Percentiles rank a stretch among this genome's conserved stretches.
phyloP scores from a whole-genome alignment of 2,113 vertebrate species.

The Chloroceryle aenea region DNA sequence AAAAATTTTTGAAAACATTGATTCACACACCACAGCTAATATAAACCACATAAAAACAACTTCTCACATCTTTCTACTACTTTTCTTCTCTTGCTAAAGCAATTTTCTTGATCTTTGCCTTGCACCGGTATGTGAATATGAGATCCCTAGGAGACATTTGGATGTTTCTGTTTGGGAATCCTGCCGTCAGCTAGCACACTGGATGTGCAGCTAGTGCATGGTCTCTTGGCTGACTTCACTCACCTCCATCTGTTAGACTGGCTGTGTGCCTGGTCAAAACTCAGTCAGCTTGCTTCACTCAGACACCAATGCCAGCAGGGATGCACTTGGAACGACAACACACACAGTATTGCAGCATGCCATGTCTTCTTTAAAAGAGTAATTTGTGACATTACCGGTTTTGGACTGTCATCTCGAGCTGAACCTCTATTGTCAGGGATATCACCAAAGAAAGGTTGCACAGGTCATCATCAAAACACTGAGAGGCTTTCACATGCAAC shows the following conservation, averaged over 20 bases:
- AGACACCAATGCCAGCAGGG: conserved; percentile 62
- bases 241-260: conserved; percentile 71
- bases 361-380: not conserved
- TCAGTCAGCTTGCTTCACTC: conserved; percentile 45
- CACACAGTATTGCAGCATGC: not conserved
- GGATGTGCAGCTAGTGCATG: conserved; percentile 22
- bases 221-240: conserved; percentile 66
- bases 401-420: not conserved
- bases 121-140: not conserved
- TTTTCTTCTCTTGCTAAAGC: not conserved
- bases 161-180: conserved; percentile 55
- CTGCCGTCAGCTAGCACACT: conserved; percentile 57
- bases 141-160: conserved; percentile 47
- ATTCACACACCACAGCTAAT: not conserved
- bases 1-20: not conserved
- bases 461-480: not conserved
- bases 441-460: not conserved
- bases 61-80: not conserved
- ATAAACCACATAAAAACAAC: not conserved
- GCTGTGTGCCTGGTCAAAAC: conserved; percentile 66
- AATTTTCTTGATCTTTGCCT: not conserved
- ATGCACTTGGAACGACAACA: conserved; percentile 33
- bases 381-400: not conserved
- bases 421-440: not conserved
- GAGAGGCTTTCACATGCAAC: not conserved